Conservation (phyloP, 2,888 invertebrate genomes). For the Lasioglossum villosulum region DNA sequence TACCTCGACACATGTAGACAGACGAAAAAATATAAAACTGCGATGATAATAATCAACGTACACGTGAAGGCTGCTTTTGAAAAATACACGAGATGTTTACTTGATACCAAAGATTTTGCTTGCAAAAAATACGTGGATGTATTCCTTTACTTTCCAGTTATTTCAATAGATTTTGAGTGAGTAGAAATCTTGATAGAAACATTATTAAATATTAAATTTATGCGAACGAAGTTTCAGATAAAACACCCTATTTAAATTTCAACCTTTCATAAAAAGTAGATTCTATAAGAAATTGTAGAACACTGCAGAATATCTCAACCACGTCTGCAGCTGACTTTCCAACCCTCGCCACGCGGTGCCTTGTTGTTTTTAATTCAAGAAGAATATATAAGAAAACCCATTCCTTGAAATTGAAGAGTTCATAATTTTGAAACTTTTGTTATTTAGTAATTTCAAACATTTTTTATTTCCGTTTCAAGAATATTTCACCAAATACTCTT, state of each 20-base stretch:
- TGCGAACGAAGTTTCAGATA: not conserved
- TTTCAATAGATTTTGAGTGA: not conserved
- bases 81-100: not conserved
- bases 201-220: not conserved
- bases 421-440: not conserved
- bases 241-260: not conserved
- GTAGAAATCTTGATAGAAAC: not conserved
- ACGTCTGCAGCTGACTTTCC: not conserved
- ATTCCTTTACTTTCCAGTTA: not conserved
- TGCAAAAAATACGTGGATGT: not conserved
- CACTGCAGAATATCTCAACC: not conserved
- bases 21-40: not conserved
- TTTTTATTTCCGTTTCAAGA: not conserved
- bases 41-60: not conserved
- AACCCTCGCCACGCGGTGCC: not conserved
- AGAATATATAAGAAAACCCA: not conserved
- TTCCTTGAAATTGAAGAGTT: not conserved
- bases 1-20: not conserved
- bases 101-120: not conserved
- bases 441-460: not conserved
- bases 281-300: not conserved
- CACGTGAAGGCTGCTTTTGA: not conserved
- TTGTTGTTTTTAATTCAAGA: not conserved
- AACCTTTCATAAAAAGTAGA: not conserved
- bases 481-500: not conserved